Evolutionary conservation across 1,140 invertebrate genomes (phyloP), one percentile per base, ranked within the genome.

Genomic region (Aphidius gifuensis): DNA sequence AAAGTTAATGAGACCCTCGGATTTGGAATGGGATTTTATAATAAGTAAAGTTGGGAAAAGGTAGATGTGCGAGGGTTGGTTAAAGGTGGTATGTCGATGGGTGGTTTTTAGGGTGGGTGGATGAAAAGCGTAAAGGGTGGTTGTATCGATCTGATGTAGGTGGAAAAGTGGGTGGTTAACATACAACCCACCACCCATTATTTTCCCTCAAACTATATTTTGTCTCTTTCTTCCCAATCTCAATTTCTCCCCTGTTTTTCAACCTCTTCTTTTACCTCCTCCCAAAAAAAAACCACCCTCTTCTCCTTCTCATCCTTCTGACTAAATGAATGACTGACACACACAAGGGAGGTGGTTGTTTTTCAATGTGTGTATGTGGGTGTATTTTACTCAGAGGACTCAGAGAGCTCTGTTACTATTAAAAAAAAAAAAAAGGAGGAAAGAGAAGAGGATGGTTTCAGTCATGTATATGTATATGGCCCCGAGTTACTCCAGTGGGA

Each of bases 1-100:
- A 84, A 84, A 85, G 83, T 85, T 85, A 77, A 83, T 83, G 83
- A 80, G 76, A 79, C 77, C 76, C 77, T 78, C 74, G 69, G 68
- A 74, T 74, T 75, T 69, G 71, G 73, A 67, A 69, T 69, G 69
- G 68, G 72, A 72, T 69, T 77, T 74, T 72, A 72, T 77, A 72
- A 74, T 75, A 71, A 73, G 70, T 72, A 72, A 72, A 73, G 76
- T 73, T 74, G 70, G 70, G 71, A 68, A 72, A 72, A 73, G 76
- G 73, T 74, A 69, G 70, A 71, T 68, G 70, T 16, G 53, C 43
- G 62, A 47, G 55, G 58, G 51, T 51, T 54, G 62, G 66, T 53
- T 58, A 64, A 68, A 60, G 51, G 58, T 50, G 60, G 58, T 32
- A 56, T 49, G 69, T 66, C 65, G 65, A 64, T 64, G 69, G 9